phyloP scores from a whole-genome alignment of 2,888 invertebrate genomes.

The Lithophane semibrunnea region DNA sequence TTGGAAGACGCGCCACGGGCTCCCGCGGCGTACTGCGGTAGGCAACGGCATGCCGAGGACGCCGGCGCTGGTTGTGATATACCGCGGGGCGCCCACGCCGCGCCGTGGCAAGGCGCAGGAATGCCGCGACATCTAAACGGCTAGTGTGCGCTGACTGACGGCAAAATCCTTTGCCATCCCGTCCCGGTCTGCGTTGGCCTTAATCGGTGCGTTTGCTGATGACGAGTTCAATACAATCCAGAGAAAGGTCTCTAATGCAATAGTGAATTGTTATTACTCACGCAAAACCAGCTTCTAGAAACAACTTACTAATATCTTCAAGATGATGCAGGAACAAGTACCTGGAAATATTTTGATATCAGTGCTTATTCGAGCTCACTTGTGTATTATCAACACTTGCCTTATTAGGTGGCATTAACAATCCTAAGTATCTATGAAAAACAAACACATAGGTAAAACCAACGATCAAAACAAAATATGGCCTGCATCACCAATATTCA shows the following conservation, averaged over 20 bases:
- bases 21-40: no score
- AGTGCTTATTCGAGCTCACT: conserved; percentile 8
- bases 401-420: neutral
- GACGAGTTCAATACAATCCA: neutral
- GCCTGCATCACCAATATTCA: neutral
- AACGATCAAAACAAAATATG: neutral
- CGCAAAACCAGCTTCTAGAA: neutral
- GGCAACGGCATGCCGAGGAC: no score
- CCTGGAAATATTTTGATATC: conserved; percentile 45
- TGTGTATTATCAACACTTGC: neutral
- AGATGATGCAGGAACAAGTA: conserved; percentile 25
- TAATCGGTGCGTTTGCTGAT: conserved; percentile 2
- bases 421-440: neutral
- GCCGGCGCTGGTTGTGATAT: no score
- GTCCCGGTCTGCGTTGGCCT: no score
- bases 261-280: conserved; percentile 19
- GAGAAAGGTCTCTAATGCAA: conserved; percentile 39
- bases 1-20: no score
- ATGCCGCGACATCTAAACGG: no score
- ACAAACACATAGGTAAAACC: neutral
- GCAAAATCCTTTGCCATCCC: no score
- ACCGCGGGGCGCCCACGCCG: no score
- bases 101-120: no score
- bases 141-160: no score
- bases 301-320: conserved; percentile 18